phyloP scores from a whole-genome alignment of 1,140 invertebrate genomes.

The Ips typographus region DNA sequence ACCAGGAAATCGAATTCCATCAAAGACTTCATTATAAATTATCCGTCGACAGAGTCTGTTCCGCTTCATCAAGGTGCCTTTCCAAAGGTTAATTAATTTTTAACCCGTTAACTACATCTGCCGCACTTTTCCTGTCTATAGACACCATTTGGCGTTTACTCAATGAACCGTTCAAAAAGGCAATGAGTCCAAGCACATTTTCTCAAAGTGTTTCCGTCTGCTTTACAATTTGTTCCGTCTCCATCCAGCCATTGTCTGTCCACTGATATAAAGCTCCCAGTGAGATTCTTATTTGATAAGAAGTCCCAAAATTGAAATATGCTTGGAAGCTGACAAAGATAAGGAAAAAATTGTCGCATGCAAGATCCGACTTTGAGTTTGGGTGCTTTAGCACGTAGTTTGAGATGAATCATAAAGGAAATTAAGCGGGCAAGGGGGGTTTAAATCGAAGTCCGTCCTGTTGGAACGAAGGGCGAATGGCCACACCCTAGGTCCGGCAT shows the following conservation, averaged over 20 bases:
- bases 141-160: constrained; percentile 7
- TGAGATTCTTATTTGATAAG: constrained; percentile 33
- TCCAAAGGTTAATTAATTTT: constrained; percentile 17
- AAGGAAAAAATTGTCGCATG: constrained; percentile 16
- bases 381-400: background rate
- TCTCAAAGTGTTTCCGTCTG: constrained; percentile 22
- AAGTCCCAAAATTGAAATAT: constrained; percentile 32
- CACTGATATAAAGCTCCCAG: constrained; percentile 24
- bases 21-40: background rate
- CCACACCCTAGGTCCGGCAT: constrained; percentile 41
- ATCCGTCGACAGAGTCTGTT: background rate
- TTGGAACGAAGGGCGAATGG: constrained; percentile 11
- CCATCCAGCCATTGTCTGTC: constrained; percentile 14
- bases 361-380: constrained; percentile 7
- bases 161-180: too few species aligned
- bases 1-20: background rate
- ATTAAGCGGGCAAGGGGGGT: constrained; percentile 1
- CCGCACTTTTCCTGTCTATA: background rate
- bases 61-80: constrained; percentile 6
- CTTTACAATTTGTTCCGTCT: constrained; percentile 23
- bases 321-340: constrained; percentile 25
- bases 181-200: background rate
- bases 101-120: constrained; percentile 37
- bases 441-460: background rate
- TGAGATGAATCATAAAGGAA: constrained; percentile 7